Conservation (phyloP, 1,140 invertebrate genomes). For the Sipha flava region DNA sequence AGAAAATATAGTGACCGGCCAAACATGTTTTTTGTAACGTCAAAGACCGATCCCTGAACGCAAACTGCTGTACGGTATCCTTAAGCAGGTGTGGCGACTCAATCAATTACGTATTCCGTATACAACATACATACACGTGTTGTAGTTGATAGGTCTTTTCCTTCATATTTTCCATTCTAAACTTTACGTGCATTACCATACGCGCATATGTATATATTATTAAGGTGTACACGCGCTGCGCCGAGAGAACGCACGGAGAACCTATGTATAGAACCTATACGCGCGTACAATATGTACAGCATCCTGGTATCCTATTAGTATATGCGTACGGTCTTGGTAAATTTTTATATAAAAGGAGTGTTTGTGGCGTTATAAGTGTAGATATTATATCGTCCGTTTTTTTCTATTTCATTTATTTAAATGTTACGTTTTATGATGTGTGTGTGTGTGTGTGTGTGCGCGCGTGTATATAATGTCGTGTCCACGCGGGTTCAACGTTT, state of each 20-base stretch:
- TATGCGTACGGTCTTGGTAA: not conserved
- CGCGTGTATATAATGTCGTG: not conserved
- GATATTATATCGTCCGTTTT: not conserved
- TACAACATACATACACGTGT: no score
- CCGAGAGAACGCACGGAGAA: no score
- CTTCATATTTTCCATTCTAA: not conserved
- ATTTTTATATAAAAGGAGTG: slow-evolving; percentile 15
- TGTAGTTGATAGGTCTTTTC: not conserved
- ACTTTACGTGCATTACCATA: not conserved
- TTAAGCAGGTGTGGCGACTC: slow-evolving; percentile 4
- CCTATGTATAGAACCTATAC: not conserved
- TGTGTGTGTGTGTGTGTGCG: no score
- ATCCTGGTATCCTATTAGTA: not conserved
- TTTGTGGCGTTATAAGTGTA: not conserved
- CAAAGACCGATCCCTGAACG: slow-evolving; percentile 19
- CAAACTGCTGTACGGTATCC: not conserved
- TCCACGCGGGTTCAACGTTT: not conserved
- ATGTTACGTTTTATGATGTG: slow-evolving; percentile 1
- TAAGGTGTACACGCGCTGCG: not conserved
- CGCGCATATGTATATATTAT: not conserved
- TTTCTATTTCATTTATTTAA: not conserved
- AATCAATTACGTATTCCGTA: slow-evolving; percentile 26
- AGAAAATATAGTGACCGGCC: not conserved
- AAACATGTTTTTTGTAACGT: not conserved
- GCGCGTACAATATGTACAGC: not conserved